phyloP scores from a whole-genome alignment of 35 echinoderm and acorn worm genomes.

The Stichopus chloronotus region DNA sequence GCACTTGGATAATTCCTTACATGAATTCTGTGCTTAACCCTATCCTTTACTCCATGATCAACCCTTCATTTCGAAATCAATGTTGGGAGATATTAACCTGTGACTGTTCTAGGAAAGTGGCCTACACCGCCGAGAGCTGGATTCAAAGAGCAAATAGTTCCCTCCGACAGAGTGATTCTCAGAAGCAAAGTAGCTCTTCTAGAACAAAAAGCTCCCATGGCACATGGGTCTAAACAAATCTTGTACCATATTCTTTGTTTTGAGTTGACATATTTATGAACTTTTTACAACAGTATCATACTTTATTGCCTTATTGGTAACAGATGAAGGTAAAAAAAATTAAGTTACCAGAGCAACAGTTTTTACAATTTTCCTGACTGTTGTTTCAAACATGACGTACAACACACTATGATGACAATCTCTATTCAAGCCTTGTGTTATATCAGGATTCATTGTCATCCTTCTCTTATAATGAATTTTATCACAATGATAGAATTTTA shows the following conservation, averaged over 20 bases:
- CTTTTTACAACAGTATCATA: too few species aligned
- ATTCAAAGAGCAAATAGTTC: not conserved
- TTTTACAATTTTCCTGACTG: too few species aligned
- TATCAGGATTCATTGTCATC: too few species aligned
- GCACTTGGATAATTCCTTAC: constrained; percentile 81
- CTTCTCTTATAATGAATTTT: too few species aligned
- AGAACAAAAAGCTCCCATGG: not conserved
- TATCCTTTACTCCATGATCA: constrained; percentile 90
- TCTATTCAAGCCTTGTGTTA: too few species aligned
- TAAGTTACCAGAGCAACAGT: too few species aligned
- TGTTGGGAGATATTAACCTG: constrained; percentile 80
- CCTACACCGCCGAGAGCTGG: constrained; percentile 34
- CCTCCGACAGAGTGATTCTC: not conserved
- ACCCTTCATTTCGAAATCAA: constrained; percentile 79
- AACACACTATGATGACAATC: too few species aligned
- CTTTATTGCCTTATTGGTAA: too few species aligned
- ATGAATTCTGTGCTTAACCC: constrained; percentile 95
- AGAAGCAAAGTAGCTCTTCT: constrained; percentile 9
- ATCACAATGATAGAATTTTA: too few species aligned
- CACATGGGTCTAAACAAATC: constrained; percentile 38
- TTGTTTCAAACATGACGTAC: too few species aligned
- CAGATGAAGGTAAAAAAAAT: too few species aligned
- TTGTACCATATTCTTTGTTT: not conserved
- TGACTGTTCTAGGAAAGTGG: constrained; percentile 51
- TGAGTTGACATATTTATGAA: not conserved